These are phyloP conservation scores for Pimpla rufipes DNA, from an alignment of 2,888 invertebrate genomes.

Conservation along the genomic window DNA sequence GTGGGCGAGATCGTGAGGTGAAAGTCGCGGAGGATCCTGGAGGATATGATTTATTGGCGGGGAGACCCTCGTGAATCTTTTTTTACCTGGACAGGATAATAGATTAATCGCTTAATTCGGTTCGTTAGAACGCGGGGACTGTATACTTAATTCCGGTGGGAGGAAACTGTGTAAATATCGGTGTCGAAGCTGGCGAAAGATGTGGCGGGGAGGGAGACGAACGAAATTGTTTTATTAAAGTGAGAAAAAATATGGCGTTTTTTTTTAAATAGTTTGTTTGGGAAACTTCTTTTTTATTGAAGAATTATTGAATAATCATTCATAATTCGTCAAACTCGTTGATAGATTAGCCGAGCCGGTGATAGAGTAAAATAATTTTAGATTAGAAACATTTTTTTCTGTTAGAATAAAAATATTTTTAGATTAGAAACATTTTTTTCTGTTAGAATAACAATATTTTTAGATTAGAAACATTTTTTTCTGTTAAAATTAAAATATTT, in stretches of 20 bases:
- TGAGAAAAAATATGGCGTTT: not conserved
- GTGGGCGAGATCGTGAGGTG: conserved; percentile 46
- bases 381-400: too few species aligned
- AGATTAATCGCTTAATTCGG: conserved; percentile 41
- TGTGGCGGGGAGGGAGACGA: not conserved
- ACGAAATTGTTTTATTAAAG: not conserved
- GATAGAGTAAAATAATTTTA: too few species aligned
- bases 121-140: conserved; percentile 23
- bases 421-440: too few species aligned
- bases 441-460: too few species aligned
- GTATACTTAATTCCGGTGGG: not conserved
- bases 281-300: too few species aligned
- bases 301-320: too few species aligned
- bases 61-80: conserved; percentile 16
- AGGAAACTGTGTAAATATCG: not conserved
- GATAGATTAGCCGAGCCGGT: too few species aligned
- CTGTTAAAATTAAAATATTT: too few species aligned
- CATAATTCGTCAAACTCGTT: too few species aligned
- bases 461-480: too few species aligned
- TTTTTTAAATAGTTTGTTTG: too few species aligned
- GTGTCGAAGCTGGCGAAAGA: not conserved
- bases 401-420: too few species aligned
- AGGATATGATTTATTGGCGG: conserved; percentile 26
- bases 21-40: conserved; percentile 35
- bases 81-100: conserved; percentile 13